Evolutionary conservation across 1,140 invertebrate genomes (phyloP).

Genomic region (Archegozetes longisetosus): DNA sequence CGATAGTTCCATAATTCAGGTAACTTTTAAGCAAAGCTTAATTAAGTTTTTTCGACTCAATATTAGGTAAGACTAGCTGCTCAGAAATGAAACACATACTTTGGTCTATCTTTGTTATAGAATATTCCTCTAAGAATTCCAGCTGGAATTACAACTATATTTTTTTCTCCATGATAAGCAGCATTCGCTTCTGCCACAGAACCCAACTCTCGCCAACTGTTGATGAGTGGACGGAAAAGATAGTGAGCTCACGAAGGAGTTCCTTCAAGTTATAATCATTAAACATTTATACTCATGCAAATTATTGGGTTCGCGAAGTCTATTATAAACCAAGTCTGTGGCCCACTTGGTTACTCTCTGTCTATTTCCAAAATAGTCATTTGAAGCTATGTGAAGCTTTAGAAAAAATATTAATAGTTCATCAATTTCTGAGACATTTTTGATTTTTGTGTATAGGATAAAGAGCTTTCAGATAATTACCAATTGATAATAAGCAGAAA

Average conservation of each 20-base stretch:
- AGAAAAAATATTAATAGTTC: too few species aligned
- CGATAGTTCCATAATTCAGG: slow-evolving; percentile 31
- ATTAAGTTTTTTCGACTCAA: too few species aligned
- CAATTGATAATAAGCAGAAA: slow-evolving; percentile 27
- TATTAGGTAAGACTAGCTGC: too few species aligned
- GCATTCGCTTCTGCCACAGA: slow-evolving; percentile 62
- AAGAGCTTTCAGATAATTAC: too few species aligned
- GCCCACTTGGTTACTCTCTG: neutral
- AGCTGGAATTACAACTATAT: slow-evolving; percentile 73
- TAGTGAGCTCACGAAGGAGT: too few species aligned
- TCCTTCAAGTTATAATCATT: too few species aligned
- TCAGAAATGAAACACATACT: too few species aligned
- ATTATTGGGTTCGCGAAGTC: neutral
- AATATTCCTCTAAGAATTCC: slow-evolving; percentile 76
- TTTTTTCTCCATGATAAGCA: slow-evolving; percentile 62
- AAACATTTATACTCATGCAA: neutral
- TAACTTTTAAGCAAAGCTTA: too few species aligned
- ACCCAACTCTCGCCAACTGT: slow-evolving; percentile 53
- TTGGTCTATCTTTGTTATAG: slow-evolving; percentile 60
- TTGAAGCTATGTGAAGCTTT: neutral
- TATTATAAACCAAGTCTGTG: neutral
- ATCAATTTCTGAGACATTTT: too few species aligned
- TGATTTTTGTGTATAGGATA: too few species aligned
- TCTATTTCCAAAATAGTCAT: neutral
- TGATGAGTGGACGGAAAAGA: too few species aligned